Conservation (phyloP, 2,888 invertebrate species). For the Trichopoda pennipes region DNA sequence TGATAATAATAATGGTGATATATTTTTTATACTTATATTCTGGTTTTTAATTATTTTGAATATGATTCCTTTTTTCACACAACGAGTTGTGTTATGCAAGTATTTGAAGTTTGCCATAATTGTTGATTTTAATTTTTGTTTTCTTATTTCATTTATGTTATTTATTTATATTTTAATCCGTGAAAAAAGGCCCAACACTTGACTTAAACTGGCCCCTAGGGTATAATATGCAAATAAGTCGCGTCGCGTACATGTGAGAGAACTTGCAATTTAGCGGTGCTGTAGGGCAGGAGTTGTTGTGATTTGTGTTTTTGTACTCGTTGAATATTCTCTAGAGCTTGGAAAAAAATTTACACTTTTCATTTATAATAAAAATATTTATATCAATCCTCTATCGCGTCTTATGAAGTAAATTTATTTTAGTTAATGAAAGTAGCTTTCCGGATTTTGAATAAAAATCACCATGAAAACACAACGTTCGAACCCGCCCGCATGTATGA, state of each 20-base stretch:
- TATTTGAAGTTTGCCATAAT: constrained; percentile 40
- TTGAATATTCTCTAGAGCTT: no score
- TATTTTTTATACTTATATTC: constrained; percentile 11
- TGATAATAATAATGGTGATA: constrained; percentile 30
- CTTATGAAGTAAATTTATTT: no score
- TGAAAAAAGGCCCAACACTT: constrained; percentile 71
- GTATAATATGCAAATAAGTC: constrained; percentile 27
- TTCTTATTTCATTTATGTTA: constrained; percentile 24
- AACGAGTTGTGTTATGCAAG: constrained; percentile 36
- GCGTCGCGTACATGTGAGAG: not conserved
- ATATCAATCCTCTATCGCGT: no score
- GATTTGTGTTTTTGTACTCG: not conserved
- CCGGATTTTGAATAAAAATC: no score
- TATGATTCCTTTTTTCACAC: constrained; percentile 19
- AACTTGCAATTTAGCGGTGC: not conserved
- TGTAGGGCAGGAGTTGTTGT: not conserved
- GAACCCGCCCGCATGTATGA: no score
- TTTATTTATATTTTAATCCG: constrained; percentile 59
- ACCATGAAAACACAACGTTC: no score
- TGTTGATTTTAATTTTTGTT: not conserved
- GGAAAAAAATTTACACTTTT: no score
- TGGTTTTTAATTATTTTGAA: not conserved
- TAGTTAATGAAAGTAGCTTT: no score
- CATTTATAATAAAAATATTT: no score
- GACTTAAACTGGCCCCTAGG: constrained; percentile 62